Percentiles rank a stretch among this genome's conserved stretches.
Evolutionary conservation across 2,797 vertebrate species (phyloP).

Genomic region (Smutsia temminckii): DNA sequence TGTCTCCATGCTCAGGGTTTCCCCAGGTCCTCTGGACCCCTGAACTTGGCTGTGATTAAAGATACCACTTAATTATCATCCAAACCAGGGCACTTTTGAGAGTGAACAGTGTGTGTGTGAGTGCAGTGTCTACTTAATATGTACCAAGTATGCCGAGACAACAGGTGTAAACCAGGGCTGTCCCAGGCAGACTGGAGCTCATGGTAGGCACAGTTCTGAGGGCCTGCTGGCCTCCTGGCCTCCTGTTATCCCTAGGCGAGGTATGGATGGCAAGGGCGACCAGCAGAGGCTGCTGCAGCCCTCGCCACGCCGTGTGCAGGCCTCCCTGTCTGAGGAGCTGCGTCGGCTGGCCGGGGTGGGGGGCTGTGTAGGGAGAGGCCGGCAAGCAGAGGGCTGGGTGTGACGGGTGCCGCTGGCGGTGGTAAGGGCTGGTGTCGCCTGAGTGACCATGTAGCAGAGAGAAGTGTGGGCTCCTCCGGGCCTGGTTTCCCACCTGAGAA

Average conservation of each 20-base stretch:
- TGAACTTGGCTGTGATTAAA: not conserved
- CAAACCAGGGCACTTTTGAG: not conserved
- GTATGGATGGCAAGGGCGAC: not conserved
- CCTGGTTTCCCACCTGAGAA: not conserved
- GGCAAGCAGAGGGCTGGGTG: not conserved
- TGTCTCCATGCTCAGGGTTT: not conserved
- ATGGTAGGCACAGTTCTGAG: not conserved
- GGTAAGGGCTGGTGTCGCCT: not conserved
- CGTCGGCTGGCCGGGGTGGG: accelerated
- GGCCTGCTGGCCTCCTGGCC: not conserved
- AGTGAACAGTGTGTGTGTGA: not conserved
- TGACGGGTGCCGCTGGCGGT: not conserved
- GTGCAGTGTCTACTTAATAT: too few species aligned
- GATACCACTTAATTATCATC: not conserved
- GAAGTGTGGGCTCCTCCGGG: not conserved
- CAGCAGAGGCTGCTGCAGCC: conserved; percentile 67
- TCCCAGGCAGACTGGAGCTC: not conserved
- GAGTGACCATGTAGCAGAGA: not conserved
- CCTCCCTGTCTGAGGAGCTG: not conserved
- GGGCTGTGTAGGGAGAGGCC: not conserved
- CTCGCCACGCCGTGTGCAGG: not conserved
- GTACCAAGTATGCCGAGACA: not conserved
- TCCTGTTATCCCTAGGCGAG: not conserved
- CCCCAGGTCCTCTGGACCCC: not conserved
- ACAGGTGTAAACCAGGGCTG: not conserved